Percentiles rank a stretch among this genome's conserved stretches.
These are phyloP conservation scores for Luffia ferchaultella DNA, from an alignment of 2,888 invertebrate species.

Conservation along the genomic window DNA sequence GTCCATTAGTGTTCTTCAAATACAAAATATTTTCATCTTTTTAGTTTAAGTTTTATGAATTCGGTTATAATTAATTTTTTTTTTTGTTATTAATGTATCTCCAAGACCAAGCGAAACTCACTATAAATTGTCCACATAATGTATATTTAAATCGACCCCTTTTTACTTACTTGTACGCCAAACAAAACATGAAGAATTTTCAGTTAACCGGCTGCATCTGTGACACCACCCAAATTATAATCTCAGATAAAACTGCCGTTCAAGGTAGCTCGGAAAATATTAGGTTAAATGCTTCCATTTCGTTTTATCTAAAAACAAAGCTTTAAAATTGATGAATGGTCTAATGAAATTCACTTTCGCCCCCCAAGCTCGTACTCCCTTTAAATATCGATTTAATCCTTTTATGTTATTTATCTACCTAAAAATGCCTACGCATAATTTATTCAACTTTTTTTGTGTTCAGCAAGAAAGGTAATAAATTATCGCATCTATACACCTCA, in stretches of 20 bases:
- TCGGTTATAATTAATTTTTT: too few species aligned
- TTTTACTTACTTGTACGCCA: neutral
- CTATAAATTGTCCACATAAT: too few species aligned
- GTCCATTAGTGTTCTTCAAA: too few species aligned
- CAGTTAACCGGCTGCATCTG: neutral
- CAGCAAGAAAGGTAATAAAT: too few species aligned
- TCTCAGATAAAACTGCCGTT: neutral
- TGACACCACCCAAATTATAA: neutral
- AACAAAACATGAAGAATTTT: neutral
- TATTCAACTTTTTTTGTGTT: too few species aligned
- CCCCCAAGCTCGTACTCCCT: neutral
- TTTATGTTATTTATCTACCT: too few species aligned
- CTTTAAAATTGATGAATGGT: neutral
- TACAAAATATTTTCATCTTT: too few species aligned
- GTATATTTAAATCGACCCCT: neutral
- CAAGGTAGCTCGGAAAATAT: neutral
- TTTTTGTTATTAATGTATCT: too few species aligned
- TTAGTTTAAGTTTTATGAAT: too few species aligned
- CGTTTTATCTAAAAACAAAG: neutral
- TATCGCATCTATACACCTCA: too few species aligned
- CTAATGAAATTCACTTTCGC: neutral
- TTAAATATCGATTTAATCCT: neutral
- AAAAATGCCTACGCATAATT: too few species aligned
- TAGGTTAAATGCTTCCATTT: neutral
- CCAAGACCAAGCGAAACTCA: too few species aligned